Evolutionary conservation across 2,888 invertebrate genomes (phyloP), one percentile per base, ranked within the genome.

Genomic region (Lomographa bimaculata): DNA sequence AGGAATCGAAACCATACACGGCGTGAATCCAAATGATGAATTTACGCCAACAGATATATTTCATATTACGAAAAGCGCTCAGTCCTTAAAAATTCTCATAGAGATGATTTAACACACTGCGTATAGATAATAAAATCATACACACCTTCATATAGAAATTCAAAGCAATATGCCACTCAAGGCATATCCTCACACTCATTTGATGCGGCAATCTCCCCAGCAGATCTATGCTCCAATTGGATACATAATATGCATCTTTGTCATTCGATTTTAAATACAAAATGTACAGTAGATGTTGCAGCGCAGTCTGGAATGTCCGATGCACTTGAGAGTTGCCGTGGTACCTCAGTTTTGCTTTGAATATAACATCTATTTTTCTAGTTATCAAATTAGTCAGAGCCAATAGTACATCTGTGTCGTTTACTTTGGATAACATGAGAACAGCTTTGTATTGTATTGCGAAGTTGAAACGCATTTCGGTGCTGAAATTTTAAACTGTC

Each of bases 111-210:
- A n/a, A n/a, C n/a, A n/a, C n/a, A n/a, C n/a, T n/a, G n/a, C n/a
- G n/a, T n/a, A n/a, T n/a, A n/a, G n/a, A n/a, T n/a, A n/a, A n/a
- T n/a, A n/a, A n/a, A n/a, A n/a, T n/a, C n/a, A n/a, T n/a, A n/a
- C 25, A 27, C 28, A 89, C 89, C 73, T 72, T 60, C 4, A 67
- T 56, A 60, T 75, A 78, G 12, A 77, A 68, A 36, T 71, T 67
- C 16, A 87, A 52, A 2, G 82, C 53, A 8, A 83, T 73, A 40
- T 75, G 72, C 89, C 89, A 89, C 45, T 87, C 85, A 6, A 89
- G 50, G 38, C 76, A 79, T 7, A 79, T 64, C 35, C 72, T 73
- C 0, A 84, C 78, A 27, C 79, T 85, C 0, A 66, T 66, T 41
- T 89, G 87, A 52, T 90, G 90, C 0, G 89, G 82, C 19, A 85